Evolutionary conservation across 2,888 invertebrate species (phyloP).

Genomic region (Drosophila pseudotakahashii): DNA sequence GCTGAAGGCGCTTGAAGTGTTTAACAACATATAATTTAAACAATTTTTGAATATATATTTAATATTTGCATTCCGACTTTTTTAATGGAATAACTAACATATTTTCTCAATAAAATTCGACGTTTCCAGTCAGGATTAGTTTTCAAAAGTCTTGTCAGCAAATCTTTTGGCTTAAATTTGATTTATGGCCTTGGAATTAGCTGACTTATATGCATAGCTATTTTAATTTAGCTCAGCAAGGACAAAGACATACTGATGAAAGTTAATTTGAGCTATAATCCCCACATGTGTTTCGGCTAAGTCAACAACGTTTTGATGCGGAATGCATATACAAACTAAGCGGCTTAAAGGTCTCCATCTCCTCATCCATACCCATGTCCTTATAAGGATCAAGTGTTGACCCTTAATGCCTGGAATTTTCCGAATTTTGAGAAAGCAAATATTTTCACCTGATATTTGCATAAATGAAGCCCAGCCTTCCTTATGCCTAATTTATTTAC

Average conservation of each 20-base stretch:
- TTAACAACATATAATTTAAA: too few species aligned
- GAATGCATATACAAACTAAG: conserved; percentile 9
- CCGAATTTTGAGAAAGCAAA: conserved; percentile 12
- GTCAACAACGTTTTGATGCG: conserved; percentile 8
- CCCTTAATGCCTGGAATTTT: background rate
- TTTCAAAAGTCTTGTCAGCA: conserved; percentile 16
- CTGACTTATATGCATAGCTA: conserved; percentile 19
- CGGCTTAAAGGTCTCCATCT: conserved; percentile 6
- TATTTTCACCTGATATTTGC: conserved; percentile 35
- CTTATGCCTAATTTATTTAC: conserved; percentile 9
- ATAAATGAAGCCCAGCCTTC: conserved; percentile 16
- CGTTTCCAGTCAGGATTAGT: too few species aligned
- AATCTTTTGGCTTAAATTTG: background rate
- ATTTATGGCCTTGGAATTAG: conserved; percentile 29
- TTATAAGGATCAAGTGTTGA: conserved; percentile 2
- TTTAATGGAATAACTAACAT: too few species aligned
- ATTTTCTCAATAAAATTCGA: too few species aligned
- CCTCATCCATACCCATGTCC: too few species aligned
- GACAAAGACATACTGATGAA: background rate
- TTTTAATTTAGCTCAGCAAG: conserved; percentile 17
- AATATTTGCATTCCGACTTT: background rate
- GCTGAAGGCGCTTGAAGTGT: background rate
- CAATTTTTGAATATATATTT: background rate
- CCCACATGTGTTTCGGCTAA: conserved; percentile 13
- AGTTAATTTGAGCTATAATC: conserved; percentile 7